Percentiles rank a stretch among this genome's conserved stretches.
These are phyloP conservation scores for Urophycis tenuis DNA, from an alignment of 2,797 vertebrate genomes.

Conservation along the genomic window DNA sequence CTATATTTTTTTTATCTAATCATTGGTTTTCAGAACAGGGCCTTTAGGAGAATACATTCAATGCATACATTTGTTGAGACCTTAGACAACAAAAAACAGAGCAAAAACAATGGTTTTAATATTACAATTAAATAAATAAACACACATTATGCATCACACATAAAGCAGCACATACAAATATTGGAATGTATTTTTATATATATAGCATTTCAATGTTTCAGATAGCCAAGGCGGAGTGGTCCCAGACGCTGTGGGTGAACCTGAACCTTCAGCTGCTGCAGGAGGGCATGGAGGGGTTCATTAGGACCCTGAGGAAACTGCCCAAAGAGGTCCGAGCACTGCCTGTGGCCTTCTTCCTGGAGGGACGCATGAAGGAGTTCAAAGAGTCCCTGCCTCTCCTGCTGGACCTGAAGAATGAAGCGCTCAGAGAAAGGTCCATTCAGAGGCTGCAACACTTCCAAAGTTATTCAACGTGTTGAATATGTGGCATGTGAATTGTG, in stretches of 20 bases:
- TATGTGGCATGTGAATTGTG: background rate
- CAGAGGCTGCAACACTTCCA: conserved; percentile 19
- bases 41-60: background rate
- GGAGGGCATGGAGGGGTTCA: conserved; percentile 81
- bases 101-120: background rate
- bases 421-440: conserved; percentile 84
- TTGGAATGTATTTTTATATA: too few species aligned
- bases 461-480: background rate
- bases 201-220: conserved; percentile 38
- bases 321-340: conserved; percentile 75
- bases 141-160: background rate
- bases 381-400: conserved; percentile 87
- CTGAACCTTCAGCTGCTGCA: conserved; percentile 85
- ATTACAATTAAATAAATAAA: background rate
- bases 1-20: background rate
- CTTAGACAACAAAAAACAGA: background rate
- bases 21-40: background rate
- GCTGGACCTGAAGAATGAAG: conserved; percentile 88
- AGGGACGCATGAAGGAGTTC: conserved; percentile 87
- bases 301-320: conserved; percentile 75
- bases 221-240: conserved; percentile 87
- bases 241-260: conserved; percentile 88
- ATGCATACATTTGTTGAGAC: background rate
- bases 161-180: background rate
- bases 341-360: conserved; percentile 75